Evolutionary conservation across 64 coral and sea anemone genomes (phyloP), one percentile per base, ranked within the genome.

Genomic region (Montipora foliosa): DNA sequence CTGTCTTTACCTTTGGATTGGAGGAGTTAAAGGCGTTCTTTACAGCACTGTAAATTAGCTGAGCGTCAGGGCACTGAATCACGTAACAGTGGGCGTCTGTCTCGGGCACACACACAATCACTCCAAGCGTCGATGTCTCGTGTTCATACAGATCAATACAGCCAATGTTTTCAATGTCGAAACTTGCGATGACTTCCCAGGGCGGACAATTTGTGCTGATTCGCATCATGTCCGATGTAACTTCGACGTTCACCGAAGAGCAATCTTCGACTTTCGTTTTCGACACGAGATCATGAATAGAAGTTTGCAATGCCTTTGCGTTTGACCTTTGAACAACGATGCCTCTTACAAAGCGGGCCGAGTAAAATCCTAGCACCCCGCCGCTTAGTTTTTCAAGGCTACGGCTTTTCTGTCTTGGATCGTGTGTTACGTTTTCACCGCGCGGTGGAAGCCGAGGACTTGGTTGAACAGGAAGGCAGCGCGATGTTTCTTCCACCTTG

Each of bases 181-280:
- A 98, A 79, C 89, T 98, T 7, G 93, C 52, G 44, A 98, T 95
- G 6, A 98, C 96, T 89, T 98, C 96, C 93, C 93, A 98, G 3
- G 96, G 96, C 8, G 96, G 79, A 44, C 83, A 98, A 44, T 98
- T 92, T 79, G 96, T 98, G 67, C 96, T 98, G 14, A 98, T 98
- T 45, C 96, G 90, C 67, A 98, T 81, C 80, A 98, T 67, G n/a
- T 98, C 96, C 24, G 74, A 84, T 74, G 85, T 95, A 17, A 98
- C 96, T 71, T 98, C 96, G 0, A 98, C 53, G 5, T 98, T 98
- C 5, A 98, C 96, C 6, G 93, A 95, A 17, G 75, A 68, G 11
- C 81, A 74, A 20, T 90, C 92, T 8, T 95, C 89, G 9, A 79
- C 93, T 52, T 95, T 49, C 6, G 79, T 77, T 64, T 87, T 98